Percentiles rank a stretch among this genome's conserved stretches.
phyloP scores from a whole-genome alignment of 2,113 vertebrate genomes.

The Rhinogobius similis region DNA sequence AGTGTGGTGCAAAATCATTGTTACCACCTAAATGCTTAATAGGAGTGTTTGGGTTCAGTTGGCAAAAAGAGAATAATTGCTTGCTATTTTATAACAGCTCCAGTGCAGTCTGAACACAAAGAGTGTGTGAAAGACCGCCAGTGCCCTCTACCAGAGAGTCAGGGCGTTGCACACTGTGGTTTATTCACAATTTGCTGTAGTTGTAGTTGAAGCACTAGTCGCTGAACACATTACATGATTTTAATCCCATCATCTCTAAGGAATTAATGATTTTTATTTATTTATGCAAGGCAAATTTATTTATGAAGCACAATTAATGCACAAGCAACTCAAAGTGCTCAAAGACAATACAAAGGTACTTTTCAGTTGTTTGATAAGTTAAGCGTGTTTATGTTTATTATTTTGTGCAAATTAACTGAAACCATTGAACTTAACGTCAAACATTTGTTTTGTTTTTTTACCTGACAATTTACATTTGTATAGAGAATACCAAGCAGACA shows the following conservation, averaged over 20 bases:
- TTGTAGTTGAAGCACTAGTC: not conserved
- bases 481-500: constrained; percentile 22
- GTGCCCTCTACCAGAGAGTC: constrained; percentile 70
- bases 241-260: not conserved
- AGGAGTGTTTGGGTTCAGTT: not conserved
- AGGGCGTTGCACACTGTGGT: constrained; percentile 20
- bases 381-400: not conserved
- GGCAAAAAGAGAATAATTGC: not conserved
- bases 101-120: not conserved
- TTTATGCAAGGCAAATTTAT: no score
- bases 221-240: not conserved
- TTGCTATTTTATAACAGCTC: not conserved
- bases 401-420: not conserved
- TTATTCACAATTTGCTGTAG: not conserved
- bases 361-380: not conserved
- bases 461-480: constrained; percentile 9
- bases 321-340: no score
- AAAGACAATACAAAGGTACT: no score
- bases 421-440: not conserved
- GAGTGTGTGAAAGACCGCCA: constrained; percentile 58
- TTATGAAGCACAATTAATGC: no score
- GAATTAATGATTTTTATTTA: not conserved
- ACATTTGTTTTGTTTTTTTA: not conserved
- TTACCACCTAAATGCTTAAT: not conserved
- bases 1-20: not conserved